Base-by-base conservation (phyloP, 2,888 invertebrate species). In the Oscheius onirici region DNA sequence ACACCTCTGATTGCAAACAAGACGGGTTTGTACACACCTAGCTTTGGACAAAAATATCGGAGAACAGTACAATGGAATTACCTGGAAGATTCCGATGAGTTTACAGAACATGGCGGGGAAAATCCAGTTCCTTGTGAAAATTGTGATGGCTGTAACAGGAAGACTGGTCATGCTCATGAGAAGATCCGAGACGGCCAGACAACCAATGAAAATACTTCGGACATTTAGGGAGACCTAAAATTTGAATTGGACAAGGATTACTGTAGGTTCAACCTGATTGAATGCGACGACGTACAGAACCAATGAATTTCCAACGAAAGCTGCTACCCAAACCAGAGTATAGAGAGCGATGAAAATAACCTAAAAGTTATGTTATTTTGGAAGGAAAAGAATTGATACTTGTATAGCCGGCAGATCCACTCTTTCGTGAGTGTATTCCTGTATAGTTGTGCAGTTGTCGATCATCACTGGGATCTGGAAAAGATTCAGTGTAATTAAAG, bases 81-180 rank as follows among this genome's bases (percentile, higher is more conserved):
- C 85, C 77, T 86, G 86, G 57, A 87, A 84, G 17, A 87, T 81
- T 15, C 84, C 85, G 49, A 84, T 83, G 26, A 85, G 60, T 40
- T 84, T 84, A 72, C 87, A 87, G 54, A 84, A 80, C 24, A 83
- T 68, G 2, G 72, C 57, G 3, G 86, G 85, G 63, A 87, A 87
- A 13, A 85, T 76, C 87, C 87, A 87, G 58, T 79, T 81, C 15
- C 87, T 75, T 0, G 83, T 74, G 69, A 87, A 86, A 13, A 83
- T 86, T 2, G 80, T 76, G 20, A 86, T 75, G 2, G 86, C 87
- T 1, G 87, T 87, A 57, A 86, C 78, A 2, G 87, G 87, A 55
- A 87, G 76, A 11, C 81, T 80, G 24, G 84, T 85, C 46, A 87
- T 68, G 41, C 80, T 78, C 76, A 83, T 81, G 2, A 82, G 72